phyloP scores from a whole-genome alignment of 1,140 invertebrate species.

The Bombus confusus region DNA sequence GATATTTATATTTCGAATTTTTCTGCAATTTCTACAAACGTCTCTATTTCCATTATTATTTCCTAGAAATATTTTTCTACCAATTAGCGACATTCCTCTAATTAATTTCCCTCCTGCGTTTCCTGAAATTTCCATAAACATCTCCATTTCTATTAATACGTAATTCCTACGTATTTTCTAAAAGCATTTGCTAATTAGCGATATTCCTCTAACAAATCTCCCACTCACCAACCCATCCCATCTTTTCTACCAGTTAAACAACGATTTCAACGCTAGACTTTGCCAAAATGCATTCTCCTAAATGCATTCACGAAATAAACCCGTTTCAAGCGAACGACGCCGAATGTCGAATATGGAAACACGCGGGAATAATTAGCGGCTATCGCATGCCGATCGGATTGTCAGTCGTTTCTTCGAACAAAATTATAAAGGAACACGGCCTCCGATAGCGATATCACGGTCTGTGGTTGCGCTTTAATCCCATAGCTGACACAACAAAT shows the following conservation, averaged over 20 bases:
- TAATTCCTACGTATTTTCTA: too few relatives aligned
- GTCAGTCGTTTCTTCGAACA: neutral
- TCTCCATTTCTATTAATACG: too few relatives aligned
- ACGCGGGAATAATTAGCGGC: neutral
- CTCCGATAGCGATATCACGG: neutral
- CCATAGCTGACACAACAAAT: constrained; percentile 2
- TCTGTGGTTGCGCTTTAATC: constrained; percentile 36
- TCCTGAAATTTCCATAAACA: too few relatives aligned
- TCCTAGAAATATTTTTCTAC: too few relatives aligned
- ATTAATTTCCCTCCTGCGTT: too few relatives aligned
- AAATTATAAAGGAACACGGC: neutral
- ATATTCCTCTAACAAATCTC: too few relatives aligned
- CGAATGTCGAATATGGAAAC: neutral
- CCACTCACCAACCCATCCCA: too few relatives aligned
- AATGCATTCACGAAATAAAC: neutral
- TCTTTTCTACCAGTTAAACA: neutral
- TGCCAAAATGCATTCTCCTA: fast-evolving
- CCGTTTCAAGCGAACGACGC: neutral
- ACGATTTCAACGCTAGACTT: neutral
- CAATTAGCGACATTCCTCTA: too few relatives aligned
- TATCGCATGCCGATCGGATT: neutral
- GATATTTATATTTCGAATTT: too few relatives aligned
- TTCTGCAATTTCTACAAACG: too few relatives aligned
- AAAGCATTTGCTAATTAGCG: too few relatives aligned
- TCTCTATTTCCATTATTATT: too few relatives aligned